phyloP scores from a whole-genome alignment of 2,888 invertebrate species.

The Cantharis flavilabris region DNA sequence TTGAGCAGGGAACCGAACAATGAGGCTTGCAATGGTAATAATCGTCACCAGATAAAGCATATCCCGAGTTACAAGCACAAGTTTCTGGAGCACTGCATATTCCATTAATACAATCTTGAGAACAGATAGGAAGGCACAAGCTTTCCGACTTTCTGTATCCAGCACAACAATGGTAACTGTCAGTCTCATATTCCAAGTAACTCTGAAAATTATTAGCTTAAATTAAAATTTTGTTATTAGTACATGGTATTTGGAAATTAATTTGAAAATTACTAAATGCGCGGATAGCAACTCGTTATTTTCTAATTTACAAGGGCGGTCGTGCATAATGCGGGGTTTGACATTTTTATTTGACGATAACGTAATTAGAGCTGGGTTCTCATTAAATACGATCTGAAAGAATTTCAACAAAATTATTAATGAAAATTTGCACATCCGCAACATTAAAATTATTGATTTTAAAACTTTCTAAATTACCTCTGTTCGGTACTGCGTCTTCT shows the following conservation, averaged over 20 bases:
- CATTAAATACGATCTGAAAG: not conserved
- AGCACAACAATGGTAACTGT: not conserved
- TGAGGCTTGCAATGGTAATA: not conserved
- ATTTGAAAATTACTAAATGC: not conserved
- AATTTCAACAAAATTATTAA: not conserved
- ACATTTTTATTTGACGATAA: not conserved
- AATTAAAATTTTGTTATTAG: not conserved
- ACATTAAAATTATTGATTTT: not conserved
- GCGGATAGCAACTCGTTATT: not conserved
- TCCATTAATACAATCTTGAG: slow-evolving; percentile 18
- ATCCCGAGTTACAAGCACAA: not conserved
- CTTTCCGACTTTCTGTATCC: slow-evolving; percentile 3
- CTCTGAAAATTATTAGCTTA: not conserved
- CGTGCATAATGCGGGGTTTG: not conserved
- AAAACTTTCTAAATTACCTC: not conserved
- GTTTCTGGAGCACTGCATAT: slow-evolving; percentile 7
- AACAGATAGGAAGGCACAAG: slow-evolving; percentile 16
- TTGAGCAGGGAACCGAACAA: slow-evolving; percentile 34
- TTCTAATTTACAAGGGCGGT: not conserved
- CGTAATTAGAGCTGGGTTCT: not conserved
- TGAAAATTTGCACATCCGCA: not conserved
- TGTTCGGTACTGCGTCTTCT: not conserved
- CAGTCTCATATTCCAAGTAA: not conserved
- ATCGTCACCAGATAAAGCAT: slow-evolving; percentile 45
- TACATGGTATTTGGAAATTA: not conserved